These are phyloP conservation scores for Ranitomeya imitator DNA, from an alignment of 2,113 vertebrate genomes.

Conservation along the genomic window DNA sequence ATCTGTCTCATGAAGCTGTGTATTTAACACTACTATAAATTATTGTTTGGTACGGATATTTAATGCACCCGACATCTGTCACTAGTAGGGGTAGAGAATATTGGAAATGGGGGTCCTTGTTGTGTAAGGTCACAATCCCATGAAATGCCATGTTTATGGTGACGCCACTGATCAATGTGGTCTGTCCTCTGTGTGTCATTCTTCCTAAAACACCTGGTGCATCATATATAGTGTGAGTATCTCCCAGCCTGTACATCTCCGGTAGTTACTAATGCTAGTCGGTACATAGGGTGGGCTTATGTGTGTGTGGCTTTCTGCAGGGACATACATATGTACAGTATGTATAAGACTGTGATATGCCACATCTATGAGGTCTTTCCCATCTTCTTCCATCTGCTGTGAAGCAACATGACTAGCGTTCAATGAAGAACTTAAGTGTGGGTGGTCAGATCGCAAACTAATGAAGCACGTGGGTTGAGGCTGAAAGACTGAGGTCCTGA, in stretches of 20 bases:
- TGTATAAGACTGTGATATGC: not conserved
- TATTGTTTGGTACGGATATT: not conserved
- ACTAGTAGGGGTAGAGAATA: not conserved
- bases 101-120: not conserved
- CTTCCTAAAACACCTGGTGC: not conserved
- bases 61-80: not conserved
- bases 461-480: too few relatives aligned
- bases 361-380: not conserved
- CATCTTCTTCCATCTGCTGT: not conserved
- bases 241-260: not conserved
- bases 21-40: conserved; percentile 17
- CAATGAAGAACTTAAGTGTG: not conserved
- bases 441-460: too few relatives aligned
- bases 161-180: not conserved
- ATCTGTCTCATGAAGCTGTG: not conserved
- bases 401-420: not conserved
- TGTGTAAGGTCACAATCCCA: too few relatives aligned
- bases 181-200: not conserved
- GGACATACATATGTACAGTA: conserved; percentile 33
- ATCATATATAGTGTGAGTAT: not conserved
- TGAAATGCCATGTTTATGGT: too few relatives aligned
- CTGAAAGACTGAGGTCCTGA: too few relatives aligned
- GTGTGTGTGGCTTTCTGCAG: not conserved
- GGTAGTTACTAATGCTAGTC: not conserved
- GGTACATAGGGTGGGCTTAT: not conserved